Conservation (phyloP, 2,888 invertebrate genomes). For the Melanargia galathea region DNA sequence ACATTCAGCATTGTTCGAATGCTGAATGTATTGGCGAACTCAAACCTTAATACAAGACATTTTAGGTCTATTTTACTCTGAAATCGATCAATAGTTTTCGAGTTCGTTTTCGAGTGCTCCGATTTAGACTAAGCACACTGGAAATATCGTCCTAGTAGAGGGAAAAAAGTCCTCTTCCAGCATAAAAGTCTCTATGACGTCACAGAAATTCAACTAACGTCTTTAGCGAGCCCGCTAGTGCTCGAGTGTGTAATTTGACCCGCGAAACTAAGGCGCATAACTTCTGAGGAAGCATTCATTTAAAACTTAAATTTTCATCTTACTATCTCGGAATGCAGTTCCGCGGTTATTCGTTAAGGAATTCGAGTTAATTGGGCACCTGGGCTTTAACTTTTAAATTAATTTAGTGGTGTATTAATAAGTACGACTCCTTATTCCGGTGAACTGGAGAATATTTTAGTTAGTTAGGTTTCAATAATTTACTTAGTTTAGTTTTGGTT, state of each 20-base stretch:
- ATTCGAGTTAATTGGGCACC: conserved; percentile 14
- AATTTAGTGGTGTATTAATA: neutral
- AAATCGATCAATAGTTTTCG: no score
- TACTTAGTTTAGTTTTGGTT: no score
- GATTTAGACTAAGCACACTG: no score
- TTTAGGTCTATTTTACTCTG: no score
- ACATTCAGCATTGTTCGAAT: no score
- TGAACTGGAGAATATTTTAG: no score
- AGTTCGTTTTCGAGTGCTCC: no score
- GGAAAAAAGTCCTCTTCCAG: neutral
- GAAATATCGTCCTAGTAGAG: neutral
- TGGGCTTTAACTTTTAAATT: conserved; percentile 1
- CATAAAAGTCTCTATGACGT: neutral
- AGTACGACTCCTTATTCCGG: neutral
- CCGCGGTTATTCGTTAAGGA: conserved; percentile 12
- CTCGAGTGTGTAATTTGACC: conserved; percentile 17
- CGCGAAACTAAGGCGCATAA: conserved; percentile 15
- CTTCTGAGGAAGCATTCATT: conserved; percentile 18
- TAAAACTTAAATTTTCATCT: conserved; percentile 19
- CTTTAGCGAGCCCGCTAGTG: conserved; percentile 4
- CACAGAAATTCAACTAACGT: conserved; percentile 19
- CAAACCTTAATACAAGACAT: no score
- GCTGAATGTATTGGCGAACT: no score
- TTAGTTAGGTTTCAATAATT: no score
- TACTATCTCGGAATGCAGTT: conserved; percentile 18